phyloP scores from a whole-genome alignment of 2,113 vertebrate genomes.

The Spilogale gracilis region DNA sequence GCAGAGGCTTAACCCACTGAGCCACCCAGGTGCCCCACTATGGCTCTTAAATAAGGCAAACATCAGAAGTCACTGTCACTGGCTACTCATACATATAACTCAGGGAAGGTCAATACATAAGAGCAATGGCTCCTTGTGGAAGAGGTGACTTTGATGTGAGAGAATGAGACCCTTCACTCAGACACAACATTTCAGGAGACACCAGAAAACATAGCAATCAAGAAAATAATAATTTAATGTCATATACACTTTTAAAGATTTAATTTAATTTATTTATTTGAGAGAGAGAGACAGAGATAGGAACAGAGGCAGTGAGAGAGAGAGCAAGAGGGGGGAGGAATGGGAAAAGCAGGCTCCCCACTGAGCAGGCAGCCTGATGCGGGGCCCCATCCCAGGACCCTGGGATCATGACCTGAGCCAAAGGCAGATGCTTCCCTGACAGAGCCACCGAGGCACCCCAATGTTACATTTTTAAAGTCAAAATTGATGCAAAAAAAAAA shows the following conservation, averaged over 20 bases:
- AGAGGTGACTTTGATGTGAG: background rate
- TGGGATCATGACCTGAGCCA: no score
- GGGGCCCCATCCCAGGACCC: no score
- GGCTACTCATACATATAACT: fast-evolving
- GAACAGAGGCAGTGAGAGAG: background rate
- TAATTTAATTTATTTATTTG: background rate
- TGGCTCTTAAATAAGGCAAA: background rate
- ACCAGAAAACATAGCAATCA: background rate
- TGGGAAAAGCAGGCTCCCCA: background rate
- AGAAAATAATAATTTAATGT: background rate
- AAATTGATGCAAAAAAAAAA: background rate
- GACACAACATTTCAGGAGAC: background rate
- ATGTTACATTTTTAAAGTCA: background rate
- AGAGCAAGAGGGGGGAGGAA: background rate
- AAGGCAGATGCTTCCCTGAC: no score
- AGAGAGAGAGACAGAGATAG: background rate
- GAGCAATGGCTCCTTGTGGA: no score
- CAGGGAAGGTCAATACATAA: background rate
- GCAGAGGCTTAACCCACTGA: no score
- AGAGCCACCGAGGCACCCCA: no score
- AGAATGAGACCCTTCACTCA: fast-evolving
- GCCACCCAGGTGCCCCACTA: no score
- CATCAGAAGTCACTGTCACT: background rate
- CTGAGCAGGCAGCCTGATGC: background rate
- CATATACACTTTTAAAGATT: background rate